A percentile compares a stretch with the other conserved stretches of the same genome.
These are phyloP conservation scores for Drosophila hamatofila DNA, from an alignment of 2,888 invertebrate species.

Conservation along the genomic window DNA sequence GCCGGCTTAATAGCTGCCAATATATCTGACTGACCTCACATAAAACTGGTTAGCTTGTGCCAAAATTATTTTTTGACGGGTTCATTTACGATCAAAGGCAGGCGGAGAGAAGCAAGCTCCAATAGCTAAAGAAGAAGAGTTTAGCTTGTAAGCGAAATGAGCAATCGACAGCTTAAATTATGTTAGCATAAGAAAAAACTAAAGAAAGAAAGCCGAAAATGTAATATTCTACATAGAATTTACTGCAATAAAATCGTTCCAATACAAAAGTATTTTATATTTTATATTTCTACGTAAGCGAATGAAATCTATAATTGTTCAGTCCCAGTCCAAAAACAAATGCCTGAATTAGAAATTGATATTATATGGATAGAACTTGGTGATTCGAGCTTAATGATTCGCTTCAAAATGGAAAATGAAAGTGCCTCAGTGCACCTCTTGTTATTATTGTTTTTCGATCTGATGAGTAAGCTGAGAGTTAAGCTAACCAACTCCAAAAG, in stretches of 20 bases:
- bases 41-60: conserved; percentile 71
- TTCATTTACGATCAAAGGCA: not conserved
- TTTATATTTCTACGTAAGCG: not conserved
- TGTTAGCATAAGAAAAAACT: not conserved
- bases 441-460: too few species aligned
- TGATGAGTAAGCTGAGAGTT: too few species aligned
- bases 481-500: too few species aligned
- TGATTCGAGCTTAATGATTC: not conserved
- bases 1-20: conserved; percentile 7
- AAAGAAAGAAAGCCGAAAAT: not conserved
- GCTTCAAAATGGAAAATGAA: too few species aligned
- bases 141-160: conserved; percentile 24
- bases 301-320: not conserved
- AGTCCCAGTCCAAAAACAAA: not conserved
- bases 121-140: conserved; percentile 1
- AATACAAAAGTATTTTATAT: not conserved
- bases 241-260: not conserved
- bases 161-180: conserved; percentile 28
- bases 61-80: conserved; percentile 53
- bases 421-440: too few species aligned
- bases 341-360: too few species aligned
- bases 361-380: not conserved
- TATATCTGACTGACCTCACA: conserved; percentile 33
- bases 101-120: not conserved
- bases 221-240: not conserved